Percentiles rank a stretch among this genome's conserved stretches.
These are phyloP conservation scores for Lonchura striata DNA, from an alignment of 2,113 vertebrate genomes.

Conservation along the genomic window DNA sequence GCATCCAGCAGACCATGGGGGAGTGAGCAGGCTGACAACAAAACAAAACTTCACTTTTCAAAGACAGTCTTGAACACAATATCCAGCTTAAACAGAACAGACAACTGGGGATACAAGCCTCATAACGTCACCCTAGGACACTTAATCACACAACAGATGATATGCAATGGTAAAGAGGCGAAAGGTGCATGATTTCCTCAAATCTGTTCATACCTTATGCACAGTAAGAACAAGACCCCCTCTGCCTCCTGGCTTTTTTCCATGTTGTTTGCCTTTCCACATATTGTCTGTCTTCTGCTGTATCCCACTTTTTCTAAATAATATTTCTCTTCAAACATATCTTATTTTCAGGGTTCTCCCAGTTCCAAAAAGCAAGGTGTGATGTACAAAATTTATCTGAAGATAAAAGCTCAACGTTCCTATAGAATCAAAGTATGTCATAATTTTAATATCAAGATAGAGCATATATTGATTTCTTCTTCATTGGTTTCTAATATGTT, in stretches of 20 bases:
- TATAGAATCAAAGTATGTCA: rapidly evolving
- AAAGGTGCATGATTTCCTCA: neutral
- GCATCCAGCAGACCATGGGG: too few relatives aligned
- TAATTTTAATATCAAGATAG: neutral
- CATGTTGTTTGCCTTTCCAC: neutral
- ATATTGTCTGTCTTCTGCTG: neutral
- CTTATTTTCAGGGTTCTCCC: neutral
- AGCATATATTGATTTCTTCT: neutral
- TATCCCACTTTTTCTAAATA: neutral
- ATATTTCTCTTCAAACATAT: neutral
- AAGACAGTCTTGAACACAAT: too few relatives aligned
- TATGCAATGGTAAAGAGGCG: neutral
- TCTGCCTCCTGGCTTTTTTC: neutral
- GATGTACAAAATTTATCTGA: neutral
- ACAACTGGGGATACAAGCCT: too few relatives aligned
- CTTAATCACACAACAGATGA: neutral
- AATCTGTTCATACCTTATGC: neutral
- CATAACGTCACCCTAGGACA: too few relatives aligned
- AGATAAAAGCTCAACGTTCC: neutral
- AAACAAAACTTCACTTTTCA: too few relatives aligned
- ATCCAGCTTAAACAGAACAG: too few relatives aligned
- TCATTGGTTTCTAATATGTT: neutral
- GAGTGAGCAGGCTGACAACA: too few relatives aligned
- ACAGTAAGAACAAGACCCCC: neutral
- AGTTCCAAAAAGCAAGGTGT: neutral